Evolutionary conservation across 2,113 vertebrate species (phyloP).

Genomic region (Malurus alboscapulatus): DNA sequence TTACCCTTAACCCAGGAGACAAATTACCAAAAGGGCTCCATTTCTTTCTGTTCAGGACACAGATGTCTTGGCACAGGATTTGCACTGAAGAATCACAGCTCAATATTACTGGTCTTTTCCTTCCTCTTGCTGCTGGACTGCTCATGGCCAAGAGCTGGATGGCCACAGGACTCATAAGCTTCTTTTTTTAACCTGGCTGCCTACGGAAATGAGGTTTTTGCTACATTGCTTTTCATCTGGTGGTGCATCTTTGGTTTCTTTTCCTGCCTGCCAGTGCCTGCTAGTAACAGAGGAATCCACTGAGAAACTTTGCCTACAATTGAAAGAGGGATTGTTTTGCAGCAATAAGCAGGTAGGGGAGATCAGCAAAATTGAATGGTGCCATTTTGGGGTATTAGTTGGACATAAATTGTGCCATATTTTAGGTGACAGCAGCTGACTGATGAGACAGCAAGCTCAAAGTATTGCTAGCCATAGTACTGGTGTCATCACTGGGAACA

Average conservation of each 20-base stretch:
- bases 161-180: not conserved
- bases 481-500: not conserved
- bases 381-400: not conserved
- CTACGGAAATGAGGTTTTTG: slow-evolving; percentile 2
- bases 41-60: slow-evolving; percentile 22
- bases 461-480: not conserved
- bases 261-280: not conserved
- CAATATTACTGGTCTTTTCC: not conserved
- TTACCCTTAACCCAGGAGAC: slow-evolving; percentile 12
- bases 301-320: not conserved
- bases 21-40: not conserved
- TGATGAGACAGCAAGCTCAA: not conserved
- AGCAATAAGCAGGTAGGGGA: not conserved
- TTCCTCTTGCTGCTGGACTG: slow-evolving; percentile 12
- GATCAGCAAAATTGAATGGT: not conserved
- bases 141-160: not conserved
- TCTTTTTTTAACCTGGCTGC: slow-evolving; percentile 23
- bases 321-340: not conserved
- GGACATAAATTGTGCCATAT: not conserved
- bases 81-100: not conserved
- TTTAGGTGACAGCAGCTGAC: not conserved
- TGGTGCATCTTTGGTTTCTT: not conserved
- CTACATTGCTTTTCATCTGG: not conserved
- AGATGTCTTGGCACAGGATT: slow-evolving; percentile 40
- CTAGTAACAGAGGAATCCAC: not conserved